Evolutionary conservation across 2,888 invertebrate species (phyloP).

Genomic region (Diplolepis rosae): DNA sequence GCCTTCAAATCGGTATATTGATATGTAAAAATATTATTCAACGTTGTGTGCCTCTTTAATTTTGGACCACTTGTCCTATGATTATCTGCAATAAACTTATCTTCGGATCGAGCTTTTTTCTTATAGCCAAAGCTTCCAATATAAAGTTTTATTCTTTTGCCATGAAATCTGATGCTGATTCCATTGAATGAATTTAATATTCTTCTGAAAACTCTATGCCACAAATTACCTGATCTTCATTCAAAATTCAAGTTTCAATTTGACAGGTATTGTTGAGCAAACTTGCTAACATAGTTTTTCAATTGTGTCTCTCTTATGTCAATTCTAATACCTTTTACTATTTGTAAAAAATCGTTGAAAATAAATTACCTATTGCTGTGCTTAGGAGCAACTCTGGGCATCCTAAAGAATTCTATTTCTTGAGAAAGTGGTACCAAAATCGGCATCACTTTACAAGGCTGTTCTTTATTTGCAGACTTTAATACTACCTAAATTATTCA

Average conservation of each 20-base stretch:
- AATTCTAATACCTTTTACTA: conserved; percentile 9
- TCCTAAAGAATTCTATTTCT: too few relatives aligned
- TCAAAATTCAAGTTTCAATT: not conserved
- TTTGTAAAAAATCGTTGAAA: not conserved
- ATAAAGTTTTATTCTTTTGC: not conserved
- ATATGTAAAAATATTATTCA: too few relatives aligned
- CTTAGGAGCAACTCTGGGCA: not conserved
- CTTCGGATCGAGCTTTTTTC: not conserved
- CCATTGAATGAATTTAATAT: conserved; percentile 9
- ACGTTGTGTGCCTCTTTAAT: too few relatives aligned
- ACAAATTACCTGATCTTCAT: not conserved
- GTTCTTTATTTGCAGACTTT: not conserved
- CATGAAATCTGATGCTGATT: not conserved
- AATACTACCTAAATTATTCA: too few relatives aligned
- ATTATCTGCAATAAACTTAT: not conserved
- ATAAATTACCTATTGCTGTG: not conserved
- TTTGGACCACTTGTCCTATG: too few relatives aligned
- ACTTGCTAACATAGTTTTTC: not conserved
- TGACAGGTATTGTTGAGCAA: not conserved
- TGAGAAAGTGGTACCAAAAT: not conserved
- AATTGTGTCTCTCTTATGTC: not conserved
- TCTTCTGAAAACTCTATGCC: not conserved
- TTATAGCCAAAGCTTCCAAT: conserved; percentile 18
- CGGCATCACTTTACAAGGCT: not conserved
- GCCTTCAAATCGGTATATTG: too few relatives aligned